Evolutionary conservation across 64 coral and sea anemone species (phyloP).

Genomic region (Stichodactyla mertensii): DNA sequence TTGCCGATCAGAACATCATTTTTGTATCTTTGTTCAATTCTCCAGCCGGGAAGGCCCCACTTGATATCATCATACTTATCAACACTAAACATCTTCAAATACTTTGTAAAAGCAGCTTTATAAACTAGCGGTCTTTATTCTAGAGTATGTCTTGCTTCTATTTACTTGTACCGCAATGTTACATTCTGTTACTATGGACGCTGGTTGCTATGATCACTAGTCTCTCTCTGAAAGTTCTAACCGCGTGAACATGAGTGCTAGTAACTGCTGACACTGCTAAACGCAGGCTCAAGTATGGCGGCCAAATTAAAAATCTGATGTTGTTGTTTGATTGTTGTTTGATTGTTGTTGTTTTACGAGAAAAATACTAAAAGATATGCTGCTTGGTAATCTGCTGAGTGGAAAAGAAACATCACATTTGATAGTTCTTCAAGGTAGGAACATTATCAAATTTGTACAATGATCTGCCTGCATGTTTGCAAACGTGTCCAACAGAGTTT

Average conservation of each 20-base stretch:
- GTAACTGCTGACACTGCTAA: neutral
- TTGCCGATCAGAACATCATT: slow-evolving; percentile 94
- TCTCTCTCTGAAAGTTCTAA: neutral
- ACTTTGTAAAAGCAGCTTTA: slow-evolving; percentile 1
- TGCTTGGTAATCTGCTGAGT: slow-evolving; percentile 39
- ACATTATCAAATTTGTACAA: no score
- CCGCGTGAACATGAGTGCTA: neutral
- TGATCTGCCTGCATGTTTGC: no score
- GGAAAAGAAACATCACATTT: slow-evolving; percentile 45
- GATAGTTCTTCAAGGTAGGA: slow-evolving; percentile 42
- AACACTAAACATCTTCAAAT: slow-evolving; percentile 15
- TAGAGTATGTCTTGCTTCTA: neutral
- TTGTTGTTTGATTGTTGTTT: neutral
- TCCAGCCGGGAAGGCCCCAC: slow-evolving; percentile 92
- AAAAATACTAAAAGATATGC: slow-evolving; percentile 7
- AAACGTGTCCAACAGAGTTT: no score
- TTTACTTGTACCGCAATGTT: neutral
- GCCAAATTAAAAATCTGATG: neutral
- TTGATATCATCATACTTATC: slow-evolving; percentile 52
- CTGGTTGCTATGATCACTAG: slow-evolving; percentile 15
- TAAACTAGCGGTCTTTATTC: neutral
- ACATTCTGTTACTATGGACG: slow-evolving; percentile 4
- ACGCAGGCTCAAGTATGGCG: slow-evolving; percentile 25
- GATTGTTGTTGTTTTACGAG: neutral
- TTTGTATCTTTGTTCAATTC: slow-evolving; percentile 89